These are phyloP conservation scores for Acrocephalus arundinaceus DNA, from an alignment of 2,113 vertebrate genomes.

Conservation along the genomic window DNA sequence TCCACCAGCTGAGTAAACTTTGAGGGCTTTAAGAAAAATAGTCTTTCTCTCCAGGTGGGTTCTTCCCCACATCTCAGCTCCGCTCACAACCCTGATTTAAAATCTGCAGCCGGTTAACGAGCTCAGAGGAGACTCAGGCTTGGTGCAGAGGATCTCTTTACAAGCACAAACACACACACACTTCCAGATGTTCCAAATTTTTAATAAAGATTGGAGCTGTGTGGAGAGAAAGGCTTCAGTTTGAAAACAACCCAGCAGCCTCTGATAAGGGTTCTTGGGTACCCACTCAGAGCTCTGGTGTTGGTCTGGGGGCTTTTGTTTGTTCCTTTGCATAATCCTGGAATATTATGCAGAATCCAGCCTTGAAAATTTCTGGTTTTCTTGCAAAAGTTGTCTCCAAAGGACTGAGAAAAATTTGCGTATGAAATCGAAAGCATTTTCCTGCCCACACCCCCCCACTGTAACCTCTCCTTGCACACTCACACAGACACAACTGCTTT, in stretches of 20 bases:
- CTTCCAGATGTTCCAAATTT: conserved; percentile 59
- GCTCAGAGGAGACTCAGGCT: conserved; percentile 53
- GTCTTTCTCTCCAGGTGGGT: conserved; percentile 49
- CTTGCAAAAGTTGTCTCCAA: conserved; percentile 26
- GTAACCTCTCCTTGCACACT: neutral
- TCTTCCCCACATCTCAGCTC: conserved; percentile 11
- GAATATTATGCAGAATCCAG: conserved; percentile 2
- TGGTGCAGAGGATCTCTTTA: neutral
- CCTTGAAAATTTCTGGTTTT: neutral
- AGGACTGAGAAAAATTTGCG: neutral
- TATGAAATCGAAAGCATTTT: conserved; percentile 26
- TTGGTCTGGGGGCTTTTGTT: neutral
- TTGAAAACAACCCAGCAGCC: neutral
- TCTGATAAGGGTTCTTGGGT: neutral
- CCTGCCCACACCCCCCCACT: neutral
- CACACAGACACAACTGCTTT: conserved; percentile 29
- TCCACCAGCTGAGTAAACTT: conserved; percentile 53
- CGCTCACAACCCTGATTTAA: conserved; percentile 50
- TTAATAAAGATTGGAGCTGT: neutral
- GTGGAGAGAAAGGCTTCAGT: neutral
- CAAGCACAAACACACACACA: neutral
- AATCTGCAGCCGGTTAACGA: conserved; percentile 52
- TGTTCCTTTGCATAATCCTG: neutral
- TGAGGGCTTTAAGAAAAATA: conserved; percentile 57
- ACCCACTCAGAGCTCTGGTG: neutral